Percentiles rank a stretch among this genome's conserved stretches.
These are phyloP conservation scores for Chlorops oryzae DNA, from an alignment of 1,140 invertebrate species.

Conservation along the genomic window DNA sequence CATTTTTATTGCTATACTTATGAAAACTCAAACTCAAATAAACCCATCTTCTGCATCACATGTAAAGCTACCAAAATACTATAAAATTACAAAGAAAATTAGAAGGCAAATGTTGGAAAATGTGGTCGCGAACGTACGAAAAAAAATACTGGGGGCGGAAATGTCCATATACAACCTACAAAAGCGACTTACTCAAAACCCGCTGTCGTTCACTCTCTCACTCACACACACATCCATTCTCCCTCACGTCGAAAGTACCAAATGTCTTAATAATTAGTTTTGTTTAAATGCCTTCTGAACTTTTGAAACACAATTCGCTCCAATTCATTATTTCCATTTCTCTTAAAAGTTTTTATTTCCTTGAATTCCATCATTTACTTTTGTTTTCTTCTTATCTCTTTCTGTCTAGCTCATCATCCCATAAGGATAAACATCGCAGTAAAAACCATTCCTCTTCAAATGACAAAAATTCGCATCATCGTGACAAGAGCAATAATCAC, in stretches of 20 bases:
- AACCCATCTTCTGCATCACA: too few relatives aligned
- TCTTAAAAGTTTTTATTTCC: not conserved
- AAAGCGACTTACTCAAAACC: not conserved
- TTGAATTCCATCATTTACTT: not conserved
- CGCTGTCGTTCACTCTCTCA: too few relatives aligned
- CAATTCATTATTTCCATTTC: constrained; percentile 11
- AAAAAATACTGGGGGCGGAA: too few relatives aligned
- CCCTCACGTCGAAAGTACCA: constrained; percentile 1
- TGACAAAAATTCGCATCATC: constrained; percentile 28
- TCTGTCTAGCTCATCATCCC: constrained; percentile 29
- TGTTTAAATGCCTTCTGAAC: not conserved
- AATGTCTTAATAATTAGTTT: not conserved
- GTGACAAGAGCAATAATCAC: constrained; percentile 28
- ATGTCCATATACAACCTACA: too few relatives aligned
- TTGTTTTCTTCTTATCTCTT: constrained; percentile 2
- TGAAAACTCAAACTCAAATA: too few relatives aligned
- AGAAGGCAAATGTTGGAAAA: too few relatives aligned
- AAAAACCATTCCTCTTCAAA: constrained; percentile 45
- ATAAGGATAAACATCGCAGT: constrained; percentile 42
- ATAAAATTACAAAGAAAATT: too few relatives aligned
- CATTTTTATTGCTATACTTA: too few relatives aligned
- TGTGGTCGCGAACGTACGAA: too few relatives aligned
- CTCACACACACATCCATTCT: too few relatives aligned
- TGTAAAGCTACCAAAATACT: too few relatives aligned
- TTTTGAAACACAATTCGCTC: not conserved